These are phyloP conservation scores for Falco naumanni DNA, from an alignment of 2,797 vertebrate species.

Conservation along the genomic window DNA sequence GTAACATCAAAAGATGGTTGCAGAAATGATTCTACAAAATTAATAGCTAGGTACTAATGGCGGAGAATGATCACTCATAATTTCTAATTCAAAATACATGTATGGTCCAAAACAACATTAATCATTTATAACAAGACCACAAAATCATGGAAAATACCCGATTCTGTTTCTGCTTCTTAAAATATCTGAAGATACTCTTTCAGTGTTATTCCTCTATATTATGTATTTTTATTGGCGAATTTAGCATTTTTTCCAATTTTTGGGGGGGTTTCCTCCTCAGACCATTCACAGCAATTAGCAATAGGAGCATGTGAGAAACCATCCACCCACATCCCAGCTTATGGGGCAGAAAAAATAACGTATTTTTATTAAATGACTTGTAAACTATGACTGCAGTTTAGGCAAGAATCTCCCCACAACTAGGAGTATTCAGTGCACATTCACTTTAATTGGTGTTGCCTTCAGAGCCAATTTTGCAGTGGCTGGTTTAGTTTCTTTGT, in stretches of 20 bases:
- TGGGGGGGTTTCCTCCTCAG: neutral
- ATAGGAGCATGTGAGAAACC: neutral
- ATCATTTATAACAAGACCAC: conserved; percentile 14
- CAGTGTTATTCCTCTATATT: neutral
- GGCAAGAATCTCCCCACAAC: neutral
- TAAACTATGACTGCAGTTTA: neutral
- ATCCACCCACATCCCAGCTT: neutral
- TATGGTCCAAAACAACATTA: conserved; percentile 2
- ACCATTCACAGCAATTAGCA: neutral
- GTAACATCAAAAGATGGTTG: conserved; percentile 26
- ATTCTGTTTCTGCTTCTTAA: neutral
- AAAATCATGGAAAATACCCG: conserved; percentile 9
- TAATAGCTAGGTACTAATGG: conserved; percentile 57
- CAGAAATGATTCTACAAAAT: conserved; percentile 57
- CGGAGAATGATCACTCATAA: conserved; percentile 45
- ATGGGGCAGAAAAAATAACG: neutral
- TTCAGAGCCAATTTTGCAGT: neutral
- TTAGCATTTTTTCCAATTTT: neutral
- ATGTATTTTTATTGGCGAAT: neutral
- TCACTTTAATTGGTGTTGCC: neutral
- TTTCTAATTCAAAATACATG: conserved; percentile 61
- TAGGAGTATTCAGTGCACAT: neutral
- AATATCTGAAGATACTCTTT: neutral
- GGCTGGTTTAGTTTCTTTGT: conserved; percentile 15
- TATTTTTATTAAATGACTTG: neutral